These are phyloP conservation scores for Heteromyza rotundicornis DNA, from an alignment of 2,888 invertebrate genomes.

Conservation along the genomic window DNA sequence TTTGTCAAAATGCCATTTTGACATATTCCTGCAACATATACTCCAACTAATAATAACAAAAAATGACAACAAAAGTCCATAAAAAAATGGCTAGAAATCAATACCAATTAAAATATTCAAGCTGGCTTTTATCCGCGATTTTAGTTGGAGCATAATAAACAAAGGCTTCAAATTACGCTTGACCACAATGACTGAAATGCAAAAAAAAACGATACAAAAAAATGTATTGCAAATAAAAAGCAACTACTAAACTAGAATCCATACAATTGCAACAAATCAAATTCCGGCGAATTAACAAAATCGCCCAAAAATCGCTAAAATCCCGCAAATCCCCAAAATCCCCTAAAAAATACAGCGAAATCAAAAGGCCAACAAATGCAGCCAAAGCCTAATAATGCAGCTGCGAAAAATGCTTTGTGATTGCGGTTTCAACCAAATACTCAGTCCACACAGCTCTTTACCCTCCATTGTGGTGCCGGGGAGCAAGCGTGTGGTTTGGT, in stretches of 20 bases:
- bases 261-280: not conserved
- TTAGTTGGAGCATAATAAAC: not conserved
- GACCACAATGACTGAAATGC: constrained; percentile 8
- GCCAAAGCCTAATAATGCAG: constrained; percentile 13
- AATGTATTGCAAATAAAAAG: constrained; percentile 1
- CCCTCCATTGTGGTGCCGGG: too few relatives aligned
- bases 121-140: not conserved
- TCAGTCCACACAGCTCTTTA: too few relatives aligned
- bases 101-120: constrained; percentile 4
- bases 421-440: not conserved
- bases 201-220: constrained; percentile 10
- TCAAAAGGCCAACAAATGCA: constrained; percentile 4
- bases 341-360: not conserved
- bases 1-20: constrained; percentile 2
- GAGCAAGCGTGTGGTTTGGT: too few relatives aligned
- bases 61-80: not conserved
- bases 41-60: not conserved
- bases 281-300: not conserved
- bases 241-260: not conserved
- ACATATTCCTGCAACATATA: not conserved
- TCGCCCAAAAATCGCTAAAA: not conserved
- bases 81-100: not conserved
- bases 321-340: too few relatives aligned
- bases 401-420: constrained; percentile 8
- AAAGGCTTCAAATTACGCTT: constrained; percentile 14